Conservation (phyloP, 2,888 invertebrate genomes). For the Elysia crispata region DNA sequence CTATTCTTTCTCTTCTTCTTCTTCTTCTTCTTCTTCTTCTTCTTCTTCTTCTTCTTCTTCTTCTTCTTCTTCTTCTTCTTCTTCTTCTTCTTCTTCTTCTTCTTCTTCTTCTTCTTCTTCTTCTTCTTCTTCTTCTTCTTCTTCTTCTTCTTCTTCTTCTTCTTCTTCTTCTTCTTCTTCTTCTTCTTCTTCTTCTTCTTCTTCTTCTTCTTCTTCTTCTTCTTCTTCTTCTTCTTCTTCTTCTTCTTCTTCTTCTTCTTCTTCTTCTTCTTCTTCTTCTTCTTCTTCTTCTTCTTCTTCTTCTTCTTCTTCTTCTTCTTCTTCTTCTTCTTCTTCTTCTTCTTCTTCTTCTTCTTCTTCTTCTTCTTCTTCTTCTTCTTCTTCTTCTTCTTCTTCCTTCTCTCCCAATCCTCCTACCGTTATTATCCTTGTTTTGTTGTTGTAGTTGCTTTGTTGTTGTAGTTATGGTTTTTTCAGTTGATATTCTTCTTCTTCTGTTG, state of each 20-base stretch:
- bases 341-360: background rate
- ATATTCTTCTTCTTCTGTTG: background rate
- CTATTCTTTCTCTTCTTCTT: background rate
- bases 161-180: too few relatives aligned
- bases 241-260: background rate
- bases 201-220: background rate
- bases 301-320: background rate
- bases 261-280: constrained; percentile 10
- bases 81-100: constrained; percentile 27
- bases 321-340: background rate
- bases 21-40: constrained; percentile 22
- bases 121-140: constrained; percentile 11
- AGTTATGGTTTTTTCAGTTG: background rate
- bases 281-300: background rate
- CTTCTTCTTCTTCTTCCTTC: background rate
- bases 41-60: background rate
- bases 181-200: background rate
- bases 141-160: background rate
- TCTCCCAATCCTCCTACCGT: background rate
- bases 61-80: background rate
- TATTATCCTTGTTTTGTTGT: constrained; percentile 16
- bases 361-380: background rate
- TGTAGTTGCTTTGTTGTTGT: background rate
- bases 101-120: constrained; percentile 21
- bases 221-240: too few relatives aligned